Evolutionary conservation across 2,113 vertebrate species (phyloP).

Genomic region (Neofelis nebulosa): DNA sequence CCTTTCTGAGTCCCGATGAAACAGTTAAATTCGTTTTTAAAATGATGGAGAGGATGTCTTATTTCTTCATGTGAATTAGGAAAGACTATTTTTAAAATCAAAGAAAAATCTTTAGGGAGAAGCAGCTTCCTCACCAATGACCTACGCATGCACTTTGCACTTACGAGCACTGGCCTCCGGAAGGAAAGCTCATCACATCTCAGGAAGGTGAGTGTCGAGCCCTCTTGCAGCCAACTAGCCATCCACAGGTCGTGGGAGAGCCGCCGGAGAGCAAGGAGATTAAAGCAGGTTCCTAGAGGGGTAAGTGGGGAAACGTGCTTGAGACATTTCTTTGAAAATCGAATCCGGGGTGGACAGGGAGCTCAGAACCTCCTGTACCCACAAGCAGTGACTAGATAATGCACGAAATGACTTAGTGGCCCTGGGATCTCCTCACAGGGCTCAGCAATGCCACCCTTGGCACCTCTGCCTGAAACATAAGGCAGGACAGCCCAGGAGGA

Average conservation of each 20-base stretch:
- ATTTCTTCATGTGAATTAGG: conserved; percentile 31
- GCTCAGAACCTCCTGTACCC: neutral
- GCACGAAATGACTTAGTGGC: neutral
- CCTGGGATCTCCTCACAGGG: neutral
- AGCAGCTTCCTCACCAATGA: neutral
- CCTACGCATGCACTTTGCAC: neutral
- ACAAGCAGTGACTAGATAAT: neutral
- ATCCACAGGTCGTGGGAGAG: neutral
- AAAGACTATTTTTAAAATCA: conserved; percentile 52
- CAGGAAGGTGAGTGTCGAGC: neutral
- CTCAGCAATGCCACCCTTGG: neutral
- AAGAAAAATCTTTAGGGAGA: neutral
- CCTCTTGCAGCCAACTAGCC: neutral
- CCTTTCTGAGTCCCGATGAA: conserved; percentile 44
- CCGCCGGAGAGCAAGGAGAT: neutral
- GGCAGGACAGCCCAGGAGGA: neutral
- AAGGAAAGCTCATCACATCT: neutral
- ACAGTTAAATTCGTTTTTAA: conserved; percentile 35
- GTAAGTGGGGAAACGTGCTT: conserved; percentile 1
- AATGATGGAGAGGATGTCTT: neutral
- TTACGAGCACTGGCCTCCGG: neutral
- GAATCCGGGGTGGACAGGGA: neutral
- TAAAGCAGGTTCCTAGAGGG: neutral
- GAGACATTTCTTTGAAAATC: conserved; percentile 35
- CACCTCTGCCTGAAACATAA: neutral